Base-by-base conservation (phyloP, 2,888 invertebrate species). In the Drosophila fulvimacula region DNA sequence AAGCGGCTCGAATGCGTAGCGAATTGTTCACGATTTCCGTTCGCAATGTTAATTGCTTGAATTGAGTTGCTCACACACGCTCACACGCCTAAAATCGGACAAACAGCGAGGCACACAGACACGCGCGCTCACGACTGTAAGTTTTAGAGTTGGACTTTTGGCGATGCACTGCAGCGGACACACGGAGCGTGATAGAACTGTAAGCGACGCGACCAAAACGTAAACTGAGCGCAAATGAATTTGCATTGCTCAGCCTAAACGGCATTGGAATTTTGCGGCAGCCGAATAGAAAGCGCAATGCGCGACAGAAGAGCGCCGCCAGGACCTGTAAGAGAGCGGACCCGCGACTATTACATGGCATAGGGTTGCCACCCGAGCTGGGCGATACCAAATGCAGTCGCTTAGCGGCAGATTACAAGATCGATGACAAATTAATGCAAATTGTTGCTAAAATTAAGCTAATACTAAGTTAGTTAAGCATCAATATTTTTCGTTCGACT, bases 231-330 rank as follows among this genome's bases (percentile, higher is more conserved):
- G 51, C 13, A 48, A 21, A 62, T 11, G 32, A 66, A 71, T 67
- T 76, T 71, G 68, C 65, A 59, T 44, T 59, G 66, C 65, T 69
- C 56, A 66, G 59, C 44, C 53, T 52, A 32, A 63, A 73, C 70
- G 79, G 74, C 73, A 78, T 83, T 83, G 83, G 83, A 83, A 83
- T 83, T 83, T 81, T 79, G 79, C 81, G 82, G 66, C 76, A 81
- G 63, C 44, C 57, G 62, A 48, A 49, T 24, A 55, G 49, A 58
- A 42, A 44, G 49, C 32, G 55, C 49, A 60, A 61, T 34, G 63
- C 39, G 10, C 15, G 53, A 30, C 32, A 34, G 42, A 72, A 66
- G 68, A 77, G 76, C 27, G 24, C 0, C 24, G 4, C 15, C 56
- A 76, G 74, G 67, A 76, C 46, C 53, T n/a, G 13, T 53, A 74